Conservation (phyloP, 2,113 vertebrate genomes). For the Syngnathoides biaculeatus region DNA sequence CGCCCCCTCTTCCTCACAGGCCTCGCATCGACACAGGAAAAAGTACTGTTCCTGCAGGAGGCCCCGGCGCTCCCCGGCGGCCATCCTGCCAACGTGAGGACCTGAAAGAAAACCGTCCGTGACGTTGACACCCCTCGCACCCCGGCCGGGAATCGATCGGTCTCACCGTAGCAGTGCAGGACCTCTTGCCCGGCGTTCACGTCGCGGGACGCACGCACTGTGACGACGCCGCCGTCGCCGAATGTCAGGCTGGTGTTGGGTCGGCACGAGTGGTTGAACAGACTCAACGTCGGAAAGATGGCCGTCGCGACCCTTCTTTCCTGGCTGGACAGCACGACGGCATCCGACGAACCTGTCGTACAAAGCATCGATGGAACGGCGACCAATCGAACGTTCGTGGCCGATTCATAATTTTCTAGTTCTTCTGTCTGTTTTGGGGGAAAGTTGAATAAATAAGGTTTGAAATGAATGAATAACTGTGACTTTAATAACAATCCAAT, state of each 20-base stretch:
- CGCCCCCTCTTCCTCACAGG: slow-evolving; percentile 70
- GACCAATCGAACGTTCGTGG: not conserved
- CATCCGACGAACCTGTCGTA: slow-evolving; percentile 57
- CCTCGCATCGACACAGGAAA: slow-evolving; percentile 82
- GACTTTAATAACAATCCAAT: no score
- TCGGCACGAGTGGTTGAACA: slow-evolving; percentile 91
- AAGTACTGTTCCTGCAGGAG: slow-evolving; percentile 86
- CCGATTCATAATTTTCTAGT: no score
- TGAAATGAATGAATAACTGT: no score
- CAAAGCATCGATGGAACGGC: not conserved
- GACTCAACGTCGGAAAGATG: slow-evolving; percentile 85
- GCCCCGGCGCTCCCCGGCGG: slow-evolving; percentile 70
- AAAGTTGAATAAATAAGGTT: no score
- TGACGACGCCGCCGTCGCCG: slow-evolving; percentile 52
- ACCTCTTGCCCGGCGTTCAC: slow-evolving; percentile 82
- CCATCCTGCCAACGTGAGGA: slow-evolving; percentile 81
- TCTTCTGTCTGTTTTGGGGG: no score
- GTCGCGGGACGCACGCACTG: slow-evolving; percentile 74
- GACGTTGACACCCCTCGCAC: not conserved
- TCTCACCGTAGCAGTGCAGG: slow-evolving; percentile 90
- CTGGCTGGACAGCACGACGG: slow-evolving; percentile 66
- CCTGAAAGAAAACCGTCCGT: slow-evolving; percentile 65
- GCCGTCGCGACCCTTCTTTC: slow-evolving; percentile 85
- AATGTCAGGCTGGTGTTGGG: slow-evolving; percentile 88
- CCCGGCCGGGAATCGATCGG: not conserved